A percentile compares a stretch with the other conserved stretches of the same genome.
phyloP scores from a whole-genome alignment of 2,113 vertebrate genomes.

The Ivindomyrus marchei region DNA sequence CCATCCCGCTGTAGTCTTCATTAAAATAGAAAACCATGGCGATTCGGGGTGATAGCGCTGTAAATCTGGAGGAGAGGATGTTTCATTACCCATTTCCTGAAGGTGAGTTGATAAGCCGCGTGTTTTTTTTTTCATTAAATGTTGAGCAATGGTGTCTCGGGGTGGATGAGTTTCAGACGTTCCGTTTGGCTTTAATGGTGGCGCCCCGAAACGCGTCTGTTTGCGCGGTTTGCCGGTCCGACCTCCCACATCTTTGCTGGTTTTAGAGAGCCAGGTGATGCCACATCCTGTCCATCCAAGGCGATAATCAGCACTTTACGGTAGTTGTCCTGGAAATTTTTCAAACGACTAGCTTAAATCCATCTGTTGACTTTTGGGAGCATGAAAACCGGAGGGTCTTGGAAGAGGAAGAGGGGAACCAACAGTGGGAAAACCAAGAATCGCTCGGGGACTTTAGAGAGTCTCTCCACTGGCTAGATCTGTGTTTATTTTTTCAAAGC shows the following conservation, averaged over 20 bases:
- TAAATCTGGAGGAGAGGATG: neutral
- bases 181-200: neutral
- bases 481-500: neutral
- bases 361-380: neutral
- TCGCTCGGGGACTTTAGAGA: neutral
- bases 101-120: neutral
- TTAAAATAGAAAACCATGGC: neutral
- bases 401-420: neutral
- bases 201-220: neutral
- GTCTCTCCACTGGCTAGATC: neutral
- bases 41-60: neutral
- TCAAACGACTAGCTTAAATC: neutral
- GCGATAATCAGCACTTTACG: neutral
- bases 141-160: neutral
- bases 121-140: neutral
- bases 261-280: neutral
- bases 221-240: neutral
- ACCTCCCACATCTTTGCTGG: neutral
- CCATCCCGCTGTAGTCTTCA: neutral
- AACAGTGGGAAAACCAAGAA: neutral
- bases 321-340: neutral
- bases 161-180: neutral
- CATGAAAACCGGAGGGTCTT: neutral
- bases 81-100: neutral
- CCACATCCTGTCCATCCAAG: neutral